Evolutionary conservation across 2,888 invertebrate genomes (phyloP).

Genomic region (Drosophila fulvimacula): DNA sequence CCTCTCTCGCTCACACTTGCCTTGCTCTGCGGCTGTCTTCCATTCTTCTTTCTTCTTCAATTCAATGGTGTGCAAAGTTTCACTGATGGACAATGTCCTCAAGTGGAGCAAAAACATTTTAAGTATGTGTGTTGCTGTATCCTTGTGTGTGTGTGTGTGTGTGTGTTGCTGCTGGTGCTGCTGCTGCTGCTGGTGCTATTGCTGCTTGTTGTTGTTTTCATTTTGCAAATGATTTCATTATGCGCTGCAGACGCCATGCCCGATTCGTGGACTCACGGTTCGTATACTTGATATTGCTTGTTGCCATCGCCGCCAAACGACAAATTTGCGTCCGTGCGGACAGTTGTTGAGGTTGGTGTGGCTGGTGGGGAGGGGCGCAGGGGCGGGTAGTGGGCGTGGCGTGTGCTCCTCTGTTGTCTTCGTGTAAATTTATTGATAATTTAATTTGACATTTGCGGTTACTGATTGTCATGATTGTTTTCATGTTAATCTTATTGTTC

Average conservation of each 20-base stretch:
- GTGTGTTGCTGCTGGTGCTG: constrained; percentile 5
- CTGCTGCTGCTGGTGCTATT: constrained; percentile 13
- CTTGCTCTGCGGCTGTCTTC: constrained; percentile 3
- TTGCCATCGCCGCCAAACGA: constrained; percentile 37
- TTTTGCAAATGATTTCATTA: constrained; percentile 81
- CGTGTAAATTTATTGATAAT: constrained; percentile 83
- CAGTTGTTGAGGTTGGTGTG: not conserved
- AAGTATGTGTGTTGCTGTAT: constrained; percentile 24
- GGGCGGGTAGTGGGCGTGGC: not conserved
- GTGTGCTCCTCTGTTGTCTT: constrained; percentile 29
- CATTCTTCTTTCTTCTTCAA: constrained; percentile 54
- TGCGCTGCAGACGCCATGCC: constrained; percentile 47
- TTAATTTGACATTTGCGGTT: constrained; percentile 83
- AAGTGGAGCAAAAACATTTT: constrained; percentile 52
- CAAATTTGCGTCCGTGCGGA: constrained; percentile 53
- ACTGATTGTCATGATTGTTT: constrained; percentile 82
- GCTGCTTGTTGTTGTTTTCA: constrained; percentile 57
- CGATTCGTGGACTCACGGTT: constrained; percentile 28
- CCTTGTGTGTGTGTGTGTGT: not conserved
- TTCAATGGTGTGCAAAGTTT: constrained; percentile 79
- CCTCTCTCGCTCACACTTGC: not conserved
- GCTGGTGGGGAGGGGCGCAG: rapidly evolving
- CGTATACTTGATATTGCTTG: constrained; percentile 69
- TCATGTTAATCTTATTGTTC: constrained; percentile 81
- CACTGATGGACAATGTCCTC: constrained; percentile 61